Evolutionary conservation across 1,140 invertebrate species (phyloP).

Genomic region (Thereuonema tuberculata): DNA sequence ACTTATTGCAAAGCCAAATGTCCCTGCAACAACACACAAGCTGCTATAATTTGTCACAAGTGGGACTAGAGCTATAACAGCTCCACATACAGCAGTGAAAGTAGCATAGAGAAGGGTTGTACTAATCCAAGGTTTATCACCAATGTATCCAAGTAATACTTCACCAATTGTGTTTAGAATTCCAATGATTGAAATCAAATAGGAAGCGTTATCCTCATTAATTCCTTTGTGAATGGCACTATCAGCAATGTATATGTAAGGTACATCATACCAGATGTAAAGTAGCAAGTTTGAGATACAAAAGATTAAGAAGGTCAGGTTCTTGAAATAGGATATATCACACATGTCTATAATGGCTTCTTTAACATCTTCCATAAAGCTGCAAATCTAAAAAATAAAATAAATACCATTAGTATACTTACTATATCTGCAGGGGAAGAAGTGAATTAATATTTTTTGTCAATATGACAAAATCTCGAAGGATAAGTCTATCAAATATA

Average conservation of each 20-base stretch:
- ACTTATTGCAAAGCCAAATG: constrained; percentile 70
- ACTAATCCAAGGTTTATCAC: constrained; percentile 61
- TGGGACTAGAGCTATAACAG: constrained; percentile 53
- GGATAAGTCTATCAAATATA: too few relatives aligned
- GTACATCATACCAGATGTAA: constrained; percentile 73
- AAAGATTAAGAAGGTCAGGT: constrained; percentile 59
- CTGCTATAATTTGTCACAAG: constrained; percentile 46
- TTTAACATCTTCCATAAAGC: constrained; percentile 58
- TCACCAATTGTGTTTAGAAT: constrained; percentile 74
- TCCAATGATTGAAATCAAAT: constrained; percentile 69
- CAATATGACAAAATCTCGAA: too few relatives aligned
- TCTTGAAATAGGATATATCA: constrained; percentile 60
- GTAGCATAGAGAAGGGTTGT: constrained; percentile 56
- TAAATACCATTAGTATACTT: too few relatives aligned
- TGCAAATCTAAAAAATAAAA: constrained; percentile 45
- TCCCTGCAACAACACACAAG: constrained; percentile 37
- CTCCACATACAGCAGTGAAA: constrained; percentile 62
- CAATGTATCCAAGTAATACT: constrained; percentile 73
- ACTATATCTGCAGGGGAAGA: too few relatives aligned
- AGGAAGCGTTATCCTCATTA: constrained; percentile 53
- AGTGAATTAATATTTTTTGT: too few relatives aligned
- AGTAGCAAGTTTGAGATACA: constrained; percentile 69
- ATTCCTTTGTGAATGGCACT: constrained; percentile 55
- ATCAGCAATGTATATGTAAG: constrained; percentile 71
- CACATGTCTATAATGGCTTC: constrained; percentile 58